These are phyloP conservation scores for Samia ricini DNA, from an alignment of 1,140 invertebrate genomes.

Conservation along the genomic window DNA sequence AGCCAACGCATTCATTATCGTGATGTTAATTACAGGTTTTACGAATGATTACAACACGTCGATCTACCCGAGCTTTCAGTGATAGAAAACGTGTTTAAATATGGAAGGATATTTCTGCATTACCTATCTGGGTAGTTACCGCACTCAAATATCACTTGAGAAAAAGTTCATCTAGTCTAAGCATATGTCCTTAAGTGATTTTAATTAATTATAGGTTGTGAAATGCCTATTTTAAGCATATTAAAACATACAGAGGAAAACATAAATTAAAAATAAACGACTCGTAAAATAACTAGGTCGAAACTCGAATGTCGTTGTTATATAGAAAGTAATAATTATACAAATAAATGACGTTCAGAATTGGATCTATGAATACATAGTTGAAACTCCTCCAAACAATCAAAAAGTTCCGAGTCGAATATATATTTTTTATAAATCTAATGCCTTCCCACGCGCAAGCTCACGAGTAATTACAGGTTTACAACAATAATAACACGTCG, in stretches of 20 bases:
- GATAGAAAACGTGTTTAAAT: no score
- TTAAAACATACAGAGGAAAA: background rate
- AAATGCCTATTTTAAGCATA: no score
- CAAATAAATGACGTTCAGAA: conserved; percentile 41
- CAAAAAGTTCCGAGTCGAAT: conserved; percentile 55
- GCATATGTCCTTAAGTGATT: no score
- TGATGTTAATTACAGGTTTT: no score
- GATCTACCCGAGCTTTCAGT: no score
- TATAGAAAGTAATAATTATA: conserved; percentile 15
- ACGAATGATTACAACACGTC: no score
- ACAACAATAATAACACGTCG: conserved; percentile 73
- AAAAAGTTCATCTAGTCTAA: no score
- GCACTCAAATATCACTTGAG: no score
- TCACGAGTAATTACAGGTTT: conserved; percentile 70
- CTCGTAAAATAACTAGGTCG: background rate
- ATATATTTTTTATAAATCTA: conserved; percentile 63
- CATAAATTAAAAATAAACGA: background rate
- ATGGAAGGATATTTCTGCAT: no score
- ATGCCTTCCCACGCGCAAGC: conserved; percentile 71
- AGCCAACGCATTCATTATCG: no score
- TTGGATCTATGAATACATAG: conserved; percentile 56
- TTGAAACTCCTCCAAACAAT: conserved; percentile 42
- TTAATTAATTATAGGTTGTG: no score
- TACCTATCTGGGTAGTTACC: no score
- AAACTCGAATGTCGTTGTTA: background rate